Evolutionary conservation across 1,140 invertebrate genomes (phyloP).

Genomic region (Zophobas morio): DNA sequence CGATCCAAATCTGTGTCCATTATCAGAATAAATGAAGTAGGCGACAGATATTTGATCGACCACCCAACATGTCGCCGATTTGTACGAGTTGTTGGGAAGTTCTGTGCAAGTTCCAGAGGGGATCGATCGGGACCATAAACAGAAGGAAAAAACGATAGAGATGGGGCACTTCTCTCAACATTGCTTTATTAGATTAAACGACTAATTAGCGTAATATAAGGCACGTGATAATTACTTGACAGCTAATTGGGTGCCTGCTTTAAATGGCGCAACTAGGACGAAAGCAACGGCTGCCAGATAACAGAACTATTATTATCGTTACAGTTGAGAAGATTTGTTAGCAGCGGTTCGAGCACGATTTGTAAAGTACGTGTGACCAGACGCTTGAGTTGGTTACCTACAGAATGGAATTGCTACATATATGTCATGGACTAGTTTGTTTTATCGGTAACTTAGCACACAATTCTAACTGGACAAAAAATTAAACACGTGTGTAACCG

Average conservation of each 20-base stretch:
- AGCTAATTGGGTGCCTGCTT: slow-evolving; percentile 35
- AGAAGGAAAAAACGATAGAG: not conserved
- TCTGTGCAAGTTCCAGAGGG: not conserved
- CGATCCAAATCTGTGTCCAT: slow-evolving; percentile 16
- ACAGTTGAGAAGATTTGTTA: slow-evolving; percentile 29
- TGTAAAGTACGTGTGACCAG: slow-evolving; percentile 27
- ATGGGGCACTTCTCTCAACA: not conserved
- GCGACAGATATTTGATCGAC: slow-evolving; percentile 15
- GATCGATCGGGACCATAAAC: not conserved
- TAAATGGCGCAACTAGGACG: slow-evolving; percentile 14
- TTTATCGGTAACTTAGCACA: too few species aligned
- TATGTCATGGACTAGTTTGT: too few species aligned
- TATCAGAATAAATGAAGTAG: slow-evolving; percentile 9
- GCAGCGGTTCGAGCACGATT: slow-evolving; percentile 25
- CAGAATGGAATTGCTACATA: too few species aligned
- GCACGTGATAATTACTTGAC: slow-evolving; percentile 36
- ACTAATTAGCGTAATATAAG: slow-evolving; percentile 23
- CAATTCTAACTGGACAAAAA: too few species aligned
- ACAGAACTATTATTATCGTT: slow-evolving; percentile 31
- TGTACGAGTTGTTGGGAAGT: not conserved
- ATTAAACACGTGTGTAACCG: too few species aligned
- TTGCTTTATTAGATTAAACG: slow-evolving; percentile 26
- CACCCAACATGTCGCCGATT: slow-evolving; percentile 8
- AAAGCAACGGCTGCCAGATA: slow-evolving; percentile 1
- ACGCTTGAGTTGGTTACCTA: not conserved